Conservation (phyloP, 2,797 vertebrate species). For the Dendrocincla fuliginosa region DNA sequence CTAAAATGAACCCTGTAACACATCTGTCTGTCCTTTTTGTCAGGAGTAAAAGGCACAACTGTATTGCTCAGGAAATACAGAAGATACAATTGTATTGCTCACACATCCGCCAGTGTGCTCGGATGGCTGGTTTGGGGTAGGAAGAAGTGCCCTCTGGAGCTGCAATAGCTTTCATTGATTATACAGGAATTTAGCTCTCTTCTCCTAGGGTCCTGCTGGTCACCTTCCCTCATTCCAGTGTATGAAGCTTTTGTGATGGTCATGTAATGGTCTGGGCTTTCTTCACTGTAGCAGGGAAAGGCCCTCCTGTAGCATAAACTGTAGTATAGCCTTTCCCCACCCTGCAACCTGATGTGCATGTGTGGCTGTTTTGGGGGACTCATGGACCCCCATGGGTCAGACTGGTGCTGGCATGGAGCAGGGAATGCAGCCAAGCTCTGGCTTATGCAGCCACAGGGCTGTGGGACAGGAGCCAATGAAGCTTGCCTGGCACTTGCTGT, state of each 20-base stretch:
- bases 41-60: neutral
- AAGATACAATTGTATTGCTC: neutral
- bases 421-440: neutral
- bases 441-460: rapidly evolving
- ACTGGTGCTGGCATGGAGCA: neutral
- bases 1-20: neutral
- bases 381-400: rapidly evolving
- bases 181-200: neutral
- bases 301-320: neutral
- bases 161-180: neutral
- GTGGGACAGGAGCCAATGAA: rapidly evolving
- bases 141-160: neutral
- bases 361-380: neutral
- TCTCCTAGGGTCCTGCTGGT: neutral
- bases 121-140: neutral
- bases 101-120: neutral
- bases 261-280: neutral
- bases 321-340: neutral
- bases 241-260: neutral
- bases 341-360: neutral
- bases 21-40: neutral
- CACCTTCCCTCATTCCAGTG: neutral
- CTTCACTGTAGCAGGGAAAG: neutral
- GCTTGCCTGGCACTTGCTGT: neutral
- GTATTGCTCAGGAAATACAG: neutral